Evolutionary conservation across 2,113 vertebrate genomes (phyloP), one percentile per base, ranked within the genome.

Genomic region (Chelonoidis abingdonii): DNA sequence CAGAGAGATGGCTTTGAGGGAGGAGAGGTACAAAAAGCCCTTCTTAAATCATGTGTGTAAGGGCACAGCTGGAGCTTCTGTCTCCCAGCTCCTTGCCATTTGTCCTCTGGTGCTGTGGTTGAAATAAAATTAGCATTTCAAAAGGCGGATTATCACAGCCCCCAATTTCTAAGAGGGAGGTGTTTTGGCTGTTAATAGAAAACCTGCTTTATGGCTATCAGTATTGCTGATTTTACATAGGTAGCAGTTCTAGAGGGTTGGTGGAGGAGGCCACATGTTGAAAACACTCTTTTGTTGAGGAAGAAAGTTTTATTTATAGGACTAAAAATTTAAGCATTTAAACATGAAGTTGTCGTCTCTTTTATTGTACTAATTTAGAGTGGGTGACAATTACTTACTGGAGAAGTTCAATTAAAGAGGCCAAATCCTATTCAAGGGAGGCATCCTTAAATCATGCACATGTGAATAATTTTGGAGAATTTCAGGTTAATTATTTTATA

Each of bases 51-150:
- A 75, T 94, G 82, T 94, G 82, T 96, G 92, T 94, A 92, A 97
- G 94, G 95, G 80, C 84, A 87, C 89, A 94, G 95, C 31, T 47
- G 0, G 85, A 94, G 54, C 38, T 84, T 94, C 97, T 97, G 95
- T 96, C 94, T 87, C 56, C 91, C 87, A 86, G 88, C 59, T 72
- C 95, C 69, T 57, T 49, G 12, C 12, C 1, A 2, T 91, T 96
- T 94, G 92, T 97, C 83, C 96, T 91, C 88, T 95, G 88, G 53
- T 92, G 88, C 94, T 94, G 50, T 84, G 93, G 93, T 96, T 96
- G 92, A 97, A 97, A 97, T 96, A 91, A 93, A 50, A 97, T 98
- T 97, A 97, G 95, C 97, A 98, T 98, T 96, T 97, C 94, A 98
- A 97, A 96, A 96, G 94, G 76, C 80, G 89, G 94, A 97, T 98